Conservation (phyloP, 64 coral and sea anemone species). For the Montipora cactus region DNA sequence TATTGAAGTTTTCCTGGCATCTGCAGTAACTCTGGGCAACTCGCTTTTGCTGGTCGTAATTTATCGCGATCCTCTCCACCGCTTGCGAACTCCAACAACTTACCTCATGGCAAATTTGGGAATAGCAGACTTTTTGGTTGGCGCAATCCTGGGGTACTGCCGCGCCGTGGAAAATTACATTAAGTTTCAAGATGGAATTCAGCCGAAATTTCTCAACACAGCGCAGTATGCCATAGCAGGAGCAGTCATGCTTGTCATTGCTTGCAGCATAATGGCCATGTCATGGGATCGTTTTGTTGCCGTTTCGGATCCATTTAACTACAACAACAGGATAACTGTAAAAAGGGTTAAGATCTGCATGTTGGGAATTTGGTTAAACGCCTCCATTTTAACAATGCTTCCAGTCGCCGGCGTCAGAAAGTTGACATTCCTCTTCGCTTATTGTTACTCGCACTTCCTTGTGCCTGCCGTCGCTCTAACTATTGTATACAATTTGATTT, state of each 20-base stretch:
- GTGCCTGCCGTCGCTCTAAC: not conserved
- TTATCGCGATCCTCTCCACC: slow-evolving; percentile 10
- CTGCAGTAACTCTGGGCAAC: not conserved
- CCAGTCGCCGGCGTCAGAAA: slow-evolving; percentile 29
- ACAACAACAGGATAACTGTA: slow-evolving; percentile 18
- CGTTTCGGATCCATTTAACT: slow-evolving; percentile 15
- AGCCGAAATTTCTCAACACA: not conserved
- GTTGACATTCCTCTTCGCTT: slow-evolving; percentile 5
- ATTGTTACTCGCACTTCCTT: slow-evolving; percentile 10
- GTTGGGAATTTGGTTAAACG: slow-evolving; percentile 2
- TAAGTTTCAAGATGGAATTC: not conserved
- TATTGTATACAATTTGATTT: not conserved
- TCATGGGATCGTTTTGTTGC: slow-evolving; percentile 28
- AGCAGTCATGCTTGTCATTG: not conserved
- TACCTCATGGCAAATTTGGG: slow-evolving; percentile 30
- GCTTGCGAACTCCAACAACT: slow-evolving; percentile 3
- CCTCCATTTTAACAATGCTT: not conserved
- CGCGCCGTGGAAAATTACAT: slow-evolving; percentile 4
- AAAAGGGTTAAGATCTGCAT: slow-evolving; percentile 27
- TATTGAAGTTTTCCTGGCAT: not conserved
- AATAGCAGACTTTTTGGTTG: not conserved
- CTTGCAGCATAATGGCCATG: not conserved
- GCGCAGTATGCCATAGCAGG: not conserved
- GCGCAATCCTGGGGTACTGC: not conserved
- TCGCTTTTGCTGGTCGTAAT: slow-evolving; percentile 3